These are phyloP conservation scores for Eunapius fragilis DNA, from an alignment of 37 sponge, comb jelly and placozoan genomes.

Conservation along the genomic window DNA sequence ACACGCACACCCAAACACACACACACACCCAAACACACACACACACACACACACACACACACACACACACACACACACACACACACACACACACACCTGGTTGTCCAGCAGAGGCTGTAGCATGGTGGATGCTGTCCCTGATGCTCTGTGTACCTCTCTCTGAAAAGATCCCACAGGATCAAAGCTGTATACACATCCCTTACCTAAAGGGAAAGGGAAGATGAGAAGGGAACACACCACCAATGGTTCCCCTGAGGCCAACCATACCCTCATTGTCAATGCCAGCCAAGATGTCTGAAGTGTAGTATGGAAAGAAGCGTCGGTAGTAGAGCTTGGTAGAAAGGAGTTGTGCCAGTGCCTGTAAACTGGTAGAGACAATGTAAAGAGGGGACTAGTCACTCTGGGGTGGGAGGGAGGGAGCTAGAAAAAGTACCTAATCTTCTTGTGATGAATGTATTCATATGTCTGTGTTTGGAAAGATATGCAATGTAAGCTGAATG, in stretches of 20 bases:
- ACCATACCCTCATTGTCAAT: conserved; percentile 82
- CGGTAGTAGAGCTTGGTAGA: conserved; percentile 88
- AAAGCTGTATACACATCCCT: conserved; percentile 96
- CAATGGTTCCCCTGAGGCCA: no score
- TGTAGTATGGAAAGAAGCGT: conserved; percentile 97
- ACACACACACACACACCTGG: conserved; percentile 56
- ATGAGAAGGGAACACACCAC: not conserved
- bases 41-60: not conserved
- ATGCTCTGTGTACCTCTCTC: conserved; percentile 87
- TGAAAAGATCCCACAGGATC: conserved; percentile 97
- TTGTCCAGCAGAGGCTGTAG: conserved; percentile 98
- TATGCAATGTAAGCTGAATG: not conserved
- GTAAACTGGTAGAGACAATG: no score
- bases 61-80: not conserved
- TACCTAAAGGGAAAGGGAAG: conserved; percentile 38
- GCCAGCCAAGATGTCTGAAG: conserved; percentile 95
- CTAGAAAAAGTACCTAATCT: conserved; percentile 51
- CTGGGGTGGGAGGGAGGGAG: not conserved
- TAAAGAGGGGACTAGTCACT: not conserved
- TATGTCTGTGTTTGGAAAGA: conserved; percentile 50
- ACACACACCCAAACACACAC: not conserved
- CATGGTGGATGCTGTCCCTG: conserved; percentile 91
- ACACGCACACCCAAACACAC: not conserved
- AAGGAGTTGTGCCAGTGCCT: conserved; percentile 87
- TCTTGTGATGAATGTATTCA: conserved; percentile 74